phyloP scores from a whole-genome alignment of 2,113 vertebrate genomes.

The Phrynosoma platyrhinos region DNA sequence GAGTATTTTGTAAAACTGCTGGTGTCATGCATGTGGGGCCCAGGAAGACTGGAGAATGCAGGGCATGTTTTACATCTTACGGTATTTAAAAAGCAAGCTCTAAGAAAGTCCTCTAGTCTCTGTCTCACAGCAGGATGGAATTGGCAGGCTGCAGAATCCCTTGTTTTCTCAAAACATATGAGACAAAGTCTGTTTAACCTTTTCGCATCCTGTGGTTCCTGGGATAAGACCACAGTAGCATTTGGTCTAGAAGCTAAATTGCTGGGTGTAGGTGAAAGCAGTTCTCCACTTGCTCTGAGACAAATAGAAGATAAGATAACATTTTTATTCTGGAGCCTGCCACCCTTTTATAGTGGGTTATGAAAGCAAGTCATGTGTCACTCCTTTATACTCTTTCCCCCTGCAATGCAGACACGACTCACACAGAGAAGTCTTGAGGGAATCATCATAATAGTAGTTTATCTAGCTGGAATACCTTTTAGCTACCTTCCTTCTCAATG shows the following conservation, averaged over 20 bases:
- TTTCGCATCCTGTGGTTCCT: constrained; percentile 64
- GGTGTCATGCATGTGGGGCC: constrained; percentile 66
- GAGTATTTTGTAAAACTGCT: neutral
- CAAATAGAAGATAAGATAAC: constrained; percentile 71
- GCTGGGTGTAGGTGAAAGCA: constrained; percentile 60
- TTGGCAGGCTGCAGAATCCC: constrained; percentile 69
- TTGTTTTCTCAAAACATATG: constrained; percentile 72
- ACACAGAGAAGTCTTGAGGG: neutral
- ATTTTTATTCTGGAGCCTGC: constrained; percentile 57
- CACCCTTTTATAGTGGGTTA: constrained; percentile 58
- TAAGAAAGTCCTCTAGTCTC: constrained; percentile 80
- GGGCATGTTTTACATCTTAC: constrained; percentile 80
- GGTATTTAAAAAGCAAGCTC: constrained; percentile 77
- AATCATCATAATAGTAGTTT: neutral
- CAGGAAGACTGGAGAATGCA: constrained; percentile 82
- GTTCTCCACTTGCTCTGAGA: constrained; percentile 64
- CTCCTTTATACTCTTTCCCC: constrained; percentile 19
- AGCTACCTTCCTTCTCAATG: neutral
- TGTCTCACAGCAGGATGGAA: constrained; percentile 80
- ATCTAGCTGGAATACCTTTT: neutral
- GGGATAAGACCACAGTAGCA: constrained; percentile 70
- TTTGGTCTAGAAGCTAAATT: constrained; percentile 67
- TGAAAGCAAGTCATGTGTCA: constrained; percentile 53
- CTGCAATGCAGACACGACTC: neutral
- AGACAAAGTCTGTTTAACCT: constrained; percentile 70